phyloP scores from a whole-genome alignment of 2,113 vertebrate genomes.

The Glaucomys volans region DNA sequence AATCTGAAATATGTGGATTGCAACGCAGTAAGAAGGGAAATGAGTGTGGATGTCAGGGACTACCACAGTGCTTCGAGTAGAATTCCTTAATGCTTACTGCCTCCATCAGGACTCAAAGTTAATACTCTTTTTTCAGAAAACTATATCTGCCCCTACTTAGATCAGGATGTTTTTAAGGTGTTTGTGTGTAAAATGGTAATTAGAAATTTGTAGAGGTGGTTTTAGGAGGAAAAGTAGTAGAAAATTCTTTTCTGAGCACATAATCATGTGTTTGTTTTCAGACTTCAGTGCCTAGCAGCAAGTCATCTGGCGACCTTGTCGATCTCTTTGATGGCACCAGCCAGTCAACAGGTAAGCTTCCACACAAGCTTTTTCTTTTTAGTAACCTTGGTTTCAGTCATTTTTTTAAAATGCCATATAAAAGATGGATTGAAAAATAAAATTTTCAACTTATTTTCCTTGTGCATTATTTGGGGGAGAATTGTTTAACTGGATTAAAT shows the following conservation, averaged over 20 bases:
- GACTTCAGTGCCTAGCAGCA: constrained; percentile 88
- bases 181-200: constrained; percentile 24
- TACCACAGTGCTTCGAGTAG: background rate
- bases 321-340: constrained; percentile 93
- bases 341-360: constrained; percentile 88
- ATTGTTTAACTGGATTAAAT: background rate
- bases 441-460: constrained; percentile 31
- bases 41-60: background rate
- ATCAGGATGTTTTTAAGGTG: background rate
- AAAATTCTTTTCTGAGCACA: constrained; percentile 39
- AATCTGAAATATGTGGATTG: background rate
- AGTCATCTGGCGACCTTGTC: constrained; percentile 90
- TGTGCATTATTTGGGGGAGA: background rate
- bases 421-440: constrained; percentile 37
- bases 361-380: background rate
- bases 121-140: background rate
- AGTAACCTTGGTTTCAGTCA: background rate
- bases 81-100: background rate
- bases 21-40: constrained; percentile 51
- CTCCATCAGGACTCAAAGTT: background rate
- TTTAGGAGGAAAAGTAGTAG: background rate
- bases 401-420: background rate
- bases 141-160: constrained; percentile 20
- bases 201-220: constrained; percentile 16
- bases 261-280: constrained; percentile 77